These are phyloP conservation scores for Fopius arisanus DNA, from an alignment of 1,140 invertebrate species.

Conservation along the genomic window DNA sequence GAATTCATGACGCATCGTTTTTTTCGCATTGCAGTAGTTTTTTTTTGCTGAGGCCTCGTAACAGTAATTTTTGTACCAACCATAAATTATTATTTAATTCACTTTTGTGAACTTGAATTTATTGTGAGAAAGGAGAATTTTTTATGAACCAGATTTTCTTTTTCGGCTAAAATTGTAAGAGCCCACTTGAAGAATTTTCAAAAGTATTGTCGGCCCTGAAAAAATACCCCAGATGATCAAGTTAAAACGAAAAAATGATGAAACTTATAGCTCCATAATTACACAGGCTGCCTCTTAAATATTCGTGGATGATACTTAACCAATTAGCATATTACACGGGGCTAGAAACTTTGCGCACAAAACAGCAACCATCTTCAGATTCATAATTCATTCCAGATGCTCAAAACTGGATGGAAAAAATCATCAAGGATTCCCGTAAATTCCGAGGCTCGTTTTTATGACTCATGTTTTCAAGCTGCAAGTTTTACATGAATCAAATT, in stretches of 20 bases:
- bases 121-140: too few relatives aligned
- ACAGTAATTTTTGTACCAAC: too few relatives aligned
- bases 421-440: conserved; percentile 6
- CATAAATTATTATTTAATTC: too few relatives aligned
- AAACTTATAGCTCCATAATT: neutral
- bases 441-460: neutral
- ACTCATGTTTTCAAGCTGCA: neutral
- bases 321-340: conserved; percentile 5
- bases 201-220: neutral
- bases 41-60: too few relatives aligned
- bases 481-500: neutral
- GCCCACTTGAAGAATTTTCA: too few relatives aligned
- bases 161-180: too few relatives aligned
- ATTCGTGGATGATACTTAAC: neutral
- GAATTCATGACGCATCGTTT: too few relatives aligned
- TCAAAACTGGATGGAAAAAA: neutral
- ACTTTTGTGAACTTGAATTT: too few relatives aligned
- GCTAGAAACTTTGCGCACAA: neutral
- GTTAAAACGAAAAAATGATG: neutral
- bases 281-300: neutral
- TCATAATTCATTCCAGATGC: neutral
- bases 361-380: neutral
- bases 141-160: too few relatives aligned
- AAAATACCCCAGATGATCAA: neutral
- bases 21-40: too few relatives aligned